A percentile compares a stretch with the other conserved stretches of the same genome.
phyloP scores from a whole-genome alignment of 1,140 invertebrate genomes.

The Dendrolimus punctatus region DNA sequence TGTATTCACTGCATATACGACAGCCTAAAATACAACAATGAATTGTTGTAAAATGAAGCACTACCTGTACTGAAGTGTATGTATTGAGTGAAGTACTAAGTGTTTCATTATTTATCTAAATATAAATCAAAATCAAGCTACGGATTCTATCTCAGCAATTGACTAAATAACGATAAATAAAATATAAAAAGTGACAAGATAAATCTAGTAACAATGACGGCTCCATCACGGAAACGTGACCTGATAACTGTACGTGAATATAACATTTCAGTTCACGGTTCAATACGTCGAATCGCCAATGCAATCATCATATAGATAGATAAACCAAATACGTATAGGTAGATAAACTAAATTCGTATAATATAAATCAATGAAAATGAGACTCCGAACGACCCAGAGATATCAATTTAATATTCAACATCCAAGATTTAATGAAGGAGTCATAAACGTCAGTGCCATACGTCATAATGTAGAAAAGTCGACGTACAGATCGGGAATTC shows the following conservation, averaged over 20 bases:
- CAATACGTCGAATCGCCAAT: conserved; percentile 41
- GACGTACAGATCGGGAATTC: conserved; percentile 18
- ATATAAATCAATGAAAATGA: conserved; percentile 47
- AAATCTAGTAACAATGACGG: too few relatives aligned
- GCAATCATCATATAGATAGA: conserved; percentile 42
- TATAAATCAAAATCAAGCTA: too few relatives aligned
- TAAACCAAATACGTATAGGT: conserved; percentile 31
- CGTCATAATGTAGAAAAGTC: conserved; percentile 18
- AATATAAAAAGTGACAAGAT: too few relatives aligned
- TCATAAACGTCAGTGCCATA: conserved; percentile 16
- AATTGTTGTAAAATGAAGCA: too few relatives aligned
- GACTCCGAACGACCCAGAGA: conserved; percentile 22
- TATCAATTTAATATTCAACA: conserved; percentile 30
- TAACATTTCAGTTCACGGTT: conserved; percentile 29
- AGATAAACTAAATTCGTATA: conserved; percentile 46
- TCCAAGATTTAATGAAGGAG: conserved; percentile 14
- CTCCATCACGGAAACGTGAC: too few relatives aligned
- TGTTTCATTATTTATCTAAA: too few relatives aligned
- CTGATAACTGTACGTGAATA: neutral
- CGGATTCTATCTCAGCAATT: too few relatives aligned
- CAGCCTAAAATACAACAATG: too few relatives aligned
- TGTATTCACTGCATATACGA: too few relatives aligned
- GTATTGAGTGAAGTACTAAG: too few relatives aligned
- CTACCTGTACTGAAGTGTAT: too few relatives aligned
- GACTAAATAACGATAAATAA: too few relatives aligned